phyloP scores from a whole-genome alignment of 1,140 invertebrate species.

The Oncopodura yosiiana region DNA sequence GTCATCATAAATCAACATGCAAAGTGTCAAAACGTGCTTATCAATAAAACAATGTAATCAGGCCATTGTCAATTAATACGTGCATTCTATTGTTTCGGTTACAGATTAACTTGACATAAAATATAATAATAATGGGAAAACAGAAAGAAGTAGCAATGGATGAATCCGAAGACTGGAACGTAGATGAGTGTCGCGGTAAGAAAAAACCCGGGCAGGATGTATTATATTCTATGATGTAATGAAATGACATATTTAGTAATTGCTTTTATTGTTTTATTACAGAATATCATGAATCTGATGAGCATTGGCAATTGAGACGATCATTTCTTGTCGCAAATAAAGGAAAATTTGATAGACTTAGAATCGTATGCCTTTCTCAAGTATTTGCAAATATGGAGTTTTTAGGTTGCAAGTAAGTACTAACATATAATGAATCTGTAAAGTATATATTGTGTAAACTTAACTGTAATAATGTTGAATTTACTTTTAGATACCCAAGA shows the following conservation, averaged over 20 bases:
- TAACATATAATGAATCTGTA: not conserved
- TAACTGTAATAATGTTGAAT: not conserved
- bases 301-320: conserved; percentile 68
- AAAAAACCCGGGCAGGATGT: not conserved
- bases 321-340: conserved; percentile 64
- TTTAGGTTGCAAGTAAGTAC: conserved; percentile 61
- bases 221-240: not conserved
- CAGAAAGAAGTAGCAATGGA: not conserved
- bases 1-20: too few species aligned
- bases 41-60: too few species aligned
- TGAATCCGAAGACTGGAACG: conserved; percentile 12
- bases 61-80: too few species aligned
- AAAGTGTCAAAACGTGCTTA: too few species aligned
- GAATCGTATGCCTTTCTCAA: conserved; percentile 67
- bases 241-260: conserved; percentile 25
- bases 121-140: too few species aligned
- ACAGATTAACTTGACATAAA: too few species aligned
- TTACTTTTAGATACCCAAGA: conserved; percentile 56
- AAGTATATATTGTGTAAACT: not conserved
- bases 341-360: conserved; percentile 54
- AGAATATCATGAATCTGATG: conserved; percentile 64
- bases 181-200: conserved; percentile 20
- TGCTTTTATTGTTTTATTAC: too few species aligned
- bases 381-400: conserved; percentile 74
- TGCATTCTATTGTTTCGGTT: too few species aligned